Evolutionary conservation across 2,113 vertebrate species (phyloP), one percentile per base, ranked within the genome.

Genomic region (Paratilapia polleni): DNA sequence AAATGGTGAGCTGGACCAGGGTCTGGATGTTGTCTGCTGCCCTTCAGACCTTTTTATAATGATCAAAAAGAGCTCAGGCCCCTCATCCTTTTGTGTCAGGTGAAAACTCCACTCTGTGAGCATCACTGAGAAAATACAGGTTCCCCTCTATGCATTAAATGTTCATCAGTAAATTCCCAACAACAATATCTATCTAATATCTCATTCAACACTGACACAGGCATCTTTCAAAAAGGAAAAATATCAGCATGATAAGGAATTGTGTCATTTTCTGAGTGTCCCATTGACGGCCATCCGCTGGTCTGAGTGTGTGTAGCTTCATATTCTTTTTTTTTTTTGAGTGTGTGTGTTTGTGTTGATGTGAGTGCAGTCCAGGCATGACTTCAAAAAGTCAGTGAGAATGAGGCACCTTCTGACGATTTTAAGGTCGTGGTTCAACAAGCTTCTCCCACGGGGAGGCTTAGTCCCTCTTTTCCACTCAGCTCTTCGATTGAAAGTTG

Each of bases 241-340:
- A 54, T 3, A 79, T 63, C 26, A 34, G 24, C 22, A 28, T 85
- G 62, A 88, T 54, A 41, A 70, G 19, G 31, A 76, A 84, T 81
- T 84, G 14, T 87, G 13, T 90, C 26, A 68, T 74, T 82, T 83
- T 80, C 75, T 91, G 87, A 60, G n/a, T 31, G 89, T 92, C 58
- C 70, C 49, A 60, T 61, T 73, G 41, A 75, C 59, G 95, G 95
- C 95, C 96, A 87, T 92, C 86, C 76, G 91, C 95, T 95, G 94
- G 95, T 96, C 91, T 94, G 92, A 89, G 87, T 90, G 89, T 86
- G 88, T 73, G 26, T 54, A 34, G 19, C 26, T 54, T 73, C 26
- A 54, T 52, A 28, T 34, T 22, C 85, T 90, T 41, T 64, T 85
- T 57, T 62, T 47, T 80, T 47, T 43, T 47, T 64, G 36, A 57